These are phyloP conservation scores for Drosophila gunungcola DNA, from an alignment of 1,140 invertebrate species.

Conservation along the genomic window DNA sequence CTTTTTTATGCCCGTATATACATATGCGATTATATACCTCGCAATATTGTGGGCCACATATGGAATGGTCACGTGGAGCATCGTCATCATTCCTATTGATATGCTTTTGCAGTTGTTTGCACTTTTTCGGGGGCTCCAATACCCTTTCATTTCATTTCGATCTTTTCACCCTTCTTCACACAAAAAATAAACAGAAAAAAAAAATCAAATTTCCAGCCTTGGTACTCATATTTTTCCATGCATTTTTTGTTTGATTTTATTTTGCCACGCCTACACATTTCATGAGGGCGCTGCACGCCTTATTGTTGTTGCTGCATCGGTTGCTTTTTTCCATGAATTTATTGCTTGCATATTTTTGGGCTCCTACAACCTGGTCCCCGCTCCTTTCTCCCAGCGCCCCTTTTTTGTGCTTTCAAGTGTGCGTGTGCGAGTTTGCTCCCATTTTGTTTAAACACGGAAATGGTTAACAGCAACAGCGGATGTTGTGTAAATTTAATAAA, in stretches of 20 bases:
- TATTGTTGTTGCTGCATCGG: conserved; percentile 51
- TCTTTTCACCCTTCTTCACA: neutral
- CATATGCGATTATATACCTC: conserved; percentile 15
- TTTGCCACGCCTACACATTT: conserved; percentile 71
- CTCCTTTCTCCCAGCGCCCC: conserved; percentile 7
- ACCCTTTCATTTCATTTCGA: neutral
- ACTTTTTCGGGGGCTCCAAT: conserved; percentile 40
- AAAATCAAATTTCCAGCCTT: neutral
- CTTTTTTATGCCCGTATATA: conserved; percentile 4
- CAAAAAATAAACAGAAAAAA: neutral
- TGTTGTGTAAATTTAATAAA: conserved; percentile 82
- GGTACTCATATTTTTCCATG: conserved; percentile 18
- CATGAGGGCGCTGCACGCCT: conserved; percentile 7
- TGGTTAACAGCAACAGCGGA: conserved; percentile 77
- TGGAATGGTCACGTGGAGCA: conserved; percentile 35
- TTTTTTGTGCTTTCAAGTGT: conserved; percentile 6
- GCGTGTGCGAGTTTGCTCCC: conserved; percentile 10
- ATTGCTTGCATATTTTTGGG: conserved; percentile 72
- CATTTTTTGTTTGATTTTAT: conserved; percentile 70
- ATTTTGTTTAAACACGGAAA: conserved; percentile 65
- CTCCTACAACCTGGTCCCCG: conserved; percentile 41
- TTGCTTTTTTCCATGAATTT: conserved; percentile 72
- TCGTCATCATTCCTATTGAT: conserved; percentile 74
- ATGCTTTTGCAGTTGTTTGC: conserved; percentile 74
- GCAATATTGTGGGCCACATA: conserved; percentile 6